Evolutionary conservation across 2,797 vertebrate genomes (phyloP).

Genomic region (Ctenopoma multispine): DNA sequence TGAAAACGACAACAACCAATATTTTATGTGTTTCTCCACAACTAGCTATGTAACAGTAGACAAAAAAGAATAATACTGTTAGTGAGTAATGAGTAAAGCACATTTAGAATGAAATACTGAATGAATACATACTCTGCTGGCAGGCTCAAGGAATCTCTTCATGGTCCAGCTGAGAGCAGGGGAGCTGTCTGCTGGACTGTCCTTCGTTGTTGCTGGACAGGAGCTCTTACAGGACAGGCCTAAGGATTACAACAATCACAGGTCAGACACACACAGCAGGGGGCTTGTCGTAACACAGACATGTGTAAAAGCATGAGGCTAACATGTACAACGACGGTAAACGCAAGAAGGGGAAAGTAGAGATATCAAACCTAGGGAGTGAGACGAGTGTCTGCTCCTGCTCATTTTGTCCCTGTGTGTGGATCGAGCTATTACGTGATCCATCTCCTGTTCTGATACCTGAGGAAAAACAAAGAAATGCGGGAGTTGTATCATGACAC

Average conservation of each 20-base stretch:
- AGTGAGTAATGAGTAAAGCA: no score
- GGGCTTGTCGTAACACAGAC: not conserved
- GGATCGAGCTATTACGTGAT: slow-evolving; percentile 90
- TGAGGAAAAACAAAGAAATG: slow-evolving; percentile 61
- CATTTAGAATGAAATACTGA: not conserved
- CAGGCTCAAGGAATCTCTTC: slow-evolving; percentile 88
- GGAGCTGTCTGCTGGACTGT: slow-evolving; percentile 82
- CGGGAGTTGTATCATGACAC: not conserved
- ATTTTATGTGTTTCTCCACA: no score
- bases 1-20: not conserved
- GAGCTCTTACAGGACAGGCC: slow-evolving; percentile 88
- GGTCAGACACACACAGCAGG: not conserved
- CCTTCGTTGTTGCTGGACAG: slow-evolving; percentile 82
- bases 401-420: slow-evolving; percentile 87
- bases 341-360: no score
- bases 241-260: slow-evolving; percentile 53
- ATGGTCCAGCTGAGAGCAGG: slow-evolving; percentile 88
- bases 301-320: not conserved
- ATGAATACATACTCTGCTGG: slow-evolving; percentile 81
- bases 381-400: slow-evolving; percentile 82
- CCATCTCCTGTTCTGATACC: slow-evolving; percentile 98
- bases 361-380: slow-evolving; percentile 70
- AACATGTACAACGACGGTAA: no score
- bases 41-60: no score
- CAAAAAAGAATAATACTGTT: no score